Evolutionary conservation across 2,888 invertebrate species (phyloP).

Genomic region (Drosophila neonasuta): DNA sequence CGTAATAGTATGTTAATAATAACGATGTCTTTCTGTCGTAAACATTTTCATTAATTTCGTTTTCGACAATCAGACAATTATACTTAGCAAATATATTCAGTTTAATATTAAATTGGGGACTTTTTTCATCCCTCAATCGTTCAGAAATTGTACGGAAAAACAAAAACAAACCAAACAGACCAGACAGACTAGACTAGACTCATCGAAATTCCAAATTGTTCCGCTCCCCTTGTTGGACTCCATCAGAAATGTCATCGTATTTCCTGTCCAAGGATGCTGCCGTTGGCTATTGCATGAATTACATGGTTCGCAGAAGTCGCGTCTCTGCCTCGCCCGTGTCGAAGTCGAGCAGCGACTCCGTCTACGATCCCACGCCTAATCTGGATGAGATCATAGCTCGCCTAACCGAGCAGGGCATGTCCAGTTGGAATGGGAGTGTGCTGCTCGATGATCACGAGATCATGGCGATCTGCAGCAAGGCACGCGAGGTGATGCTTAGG

Average conservation of each 20-base stretch:
- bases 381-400: constrained; percentile 50
- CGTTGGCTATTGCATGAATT: constrained; percentile 33
- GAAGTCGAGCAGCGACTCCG: constrained; percentile 1
- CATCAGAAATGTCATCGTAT: constrained; percentile 18
- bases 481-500: constrained; percentile 97
- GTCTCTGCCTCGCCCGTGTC: not conserved
- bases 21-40: too few relatives aligned
- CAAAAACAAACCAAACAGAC: constrained; percentile 5
- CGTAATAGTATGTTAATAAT: too few relatives aligned
- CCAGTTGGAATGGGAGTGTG: constrained; percentile 91
- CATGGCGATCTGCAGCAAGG: constrained; percentile 96
- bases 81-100: constrained; percentile 13
- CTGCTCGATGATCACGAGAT: constrained; percentile 98
- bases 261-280: constrained; percentile 14
- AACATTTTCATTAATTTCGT: too few relatives aligned
- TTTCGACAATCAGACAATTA: not conserved
- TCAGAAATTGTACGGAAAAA: constrained; percentile 10
- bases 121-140: constrained; percentile 4
- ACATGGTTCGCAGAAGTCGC: constrained; percentile 12
- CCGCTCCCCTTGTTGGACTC: not conserved
- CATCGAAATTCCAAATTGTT: constrained; percentile 49
- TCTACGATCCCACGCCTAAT: constrained; percentile 18
- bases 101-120: not conserved
- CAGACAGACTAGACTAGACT: constrained; percentile 7
- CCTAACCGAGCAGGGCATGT: constrained; percentile 13